These are phyloP conservation scores for Tyrophagus putrescentiae DNA, from an alignment of 1,140 invertebrate genomes.

Conservation along the genomic window DNA sequence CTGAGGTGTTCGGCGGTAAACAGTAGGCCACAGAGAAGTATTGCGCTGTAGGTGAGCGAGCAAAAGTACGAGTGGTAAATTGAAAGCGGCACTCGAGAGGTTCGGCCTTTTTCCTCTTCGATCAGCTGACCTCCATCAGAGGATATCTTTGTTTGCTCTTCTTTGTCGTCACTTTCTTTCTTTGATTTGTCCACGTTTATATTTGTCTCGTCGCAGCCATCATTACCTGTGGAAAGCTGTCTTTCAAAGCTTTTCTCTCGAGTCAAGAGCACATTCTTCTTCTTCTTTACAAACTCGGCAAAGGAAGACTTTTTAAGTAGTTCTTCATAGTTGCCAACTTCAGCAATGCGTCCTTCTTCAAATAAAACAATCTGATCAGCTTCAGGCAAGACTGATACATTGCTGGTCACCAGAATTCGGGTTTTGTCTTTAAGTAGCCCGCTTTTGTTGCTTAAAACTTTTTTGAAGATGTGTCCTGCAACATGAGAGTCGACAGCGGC, in stretches of 20 bases:
- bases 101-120: slow-evolving; percentile 73
- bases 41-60: slow-evolving; percentile 22
- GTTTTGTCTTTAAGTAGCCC: slow-evolving; percentile 29
- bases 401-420: slow-evolving; percentile 34
- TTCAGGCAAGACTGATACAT: slow-evolving; percentile 31
- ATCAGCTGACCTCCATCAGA: slow-evolving; percentile 47
- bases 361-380: slow-evolving; percentile 34
- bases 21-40: slow-evolving; percentile 23
- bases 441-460: slow-evolving; percentile 33
- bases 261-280: slow-evolving; percentile 44
- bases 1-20: slow-evolving; percentile 33
- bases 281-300: no score
- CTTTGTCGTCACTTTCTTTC: slow-evolving; percentile 5
- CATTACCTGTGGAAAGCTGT: no score
- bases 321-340: slow-evolving; percentile 32
- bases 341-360: slow-evolving; percentile 31
- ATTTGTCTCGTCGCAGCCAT: no score
- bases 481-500: slow-evolving; percentile 36
- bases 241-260: neutral
- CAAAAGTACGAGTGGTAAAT: slow-evolving; percentile 53
- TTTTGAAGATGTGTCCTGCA: slow-evolving; percentile 35
- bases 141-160: neutral
- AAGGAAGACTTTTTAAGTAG: no score
- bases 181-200: no score
- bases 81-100: slow-evolving; percentile 68